Evolutionary conservation across 1,140 invertebrate genomes (phyloP), one percentile per base, ranked within the genome.

Genomic region (Diorhabda elongata): DNA sequence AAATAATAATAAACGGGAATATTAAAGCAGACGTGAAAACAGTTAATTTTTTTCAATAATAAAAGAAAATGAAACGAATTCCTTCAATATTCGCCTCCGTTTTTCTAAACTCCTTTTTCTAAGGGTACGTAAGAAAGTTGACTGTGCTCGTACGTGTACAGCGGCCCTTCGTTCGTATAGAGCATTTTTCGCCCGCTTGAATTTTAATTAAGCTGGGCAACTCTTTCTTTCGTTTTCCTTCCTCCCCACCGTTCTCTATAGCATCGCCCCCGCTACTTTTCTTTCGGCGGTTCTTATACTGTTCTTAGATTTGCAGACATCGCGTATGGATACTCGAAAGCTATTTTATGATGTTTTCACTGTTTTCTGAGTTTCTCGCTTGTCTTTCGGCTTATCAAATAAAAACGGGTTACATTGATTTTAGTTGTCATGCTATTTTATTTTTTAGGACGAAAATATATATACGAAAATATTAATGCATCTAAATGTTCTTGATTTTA

Each of bases 61-160:
- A 26, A 26, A 26, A 26, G 26, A 26, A 26, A 26, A 26, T 26
- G 26, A 26, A 26, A 26, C 1, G 26, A 26, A 26, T 26, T 26
- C 26, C 26, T 26, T 26, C 26, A 26, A 26, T 26, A 52, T 52
- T 52, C 47, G 47, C 47, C 6, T 52, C 47, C 47, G 6, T 52
- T n/a, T 52, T 4, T 52, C 47, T 2, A 2, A 6, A n/a, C 47
- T n/a, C n/a, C 47, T n/a, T 52, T 70, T 64, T 64, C 57, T 67
- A 61, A 64, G 66, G 67, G 67, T 70, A 72, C 60, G 71, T 75
- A 79, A 77, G 77, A 78, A 78, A 79, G 76, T 79, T 77, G 76
- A 76, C 74, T 79, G 74, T 74, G 69, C 77, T 75, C 77, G 76
- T 79, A 79, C 75, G 77, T 79, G 77, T 79, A 78, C 76, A 78